These are phyloP conservation scores for Apocheima hispidaria DNA, from an alignment of 2,888 invertebrate genomes.

Conservation along the genomic window DNA sequence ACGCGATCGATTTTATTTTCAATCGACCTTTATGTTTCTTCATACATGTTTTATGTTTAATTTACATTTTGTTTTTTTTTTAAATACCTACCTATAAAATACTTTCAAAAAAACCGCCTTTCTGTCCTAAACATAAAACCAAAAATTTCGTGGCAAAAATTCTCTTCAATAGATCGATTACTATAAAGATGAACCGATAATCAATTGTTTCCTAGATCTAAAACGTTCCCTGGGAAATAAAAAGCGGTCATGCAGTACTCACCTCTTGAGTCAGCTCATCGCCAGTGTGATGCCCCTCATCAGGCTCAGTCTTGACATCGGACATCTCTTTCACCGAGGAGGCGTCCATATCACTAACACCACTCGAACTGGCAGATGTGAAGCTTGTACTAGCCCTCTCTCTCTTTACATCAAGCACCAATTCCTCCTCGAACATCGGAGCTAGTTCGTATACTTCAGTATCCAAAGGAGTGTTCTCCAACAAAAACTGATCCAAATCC, in stretches of 20 bases:
- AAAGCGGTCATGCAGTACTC: conserved; percentile 49
- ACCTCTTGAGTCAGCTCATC: conserved; percentile 85
- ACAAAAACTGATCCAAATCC: conserved; percentile 73
- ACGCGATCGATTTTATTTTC: conserved; percentile 15
- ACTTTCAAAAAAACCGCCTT: too few species aligned
- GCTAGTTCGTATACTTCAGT: conserved; percentile 71
- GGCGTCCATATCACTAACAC: conserved; percentile 80
- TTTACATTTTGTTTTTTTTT: neutral
- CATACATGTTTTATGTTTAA: neutral
- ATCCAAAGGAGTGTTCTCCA: conserved; percentile 79
- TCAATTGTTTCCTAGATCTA: too few species aligned
- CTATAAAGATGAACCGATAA: too few species aligned
- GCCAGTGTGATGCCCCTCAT: conserved; percentile 79
- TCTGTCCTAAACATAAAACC: too few species aligned
- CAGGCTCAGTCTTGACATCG: conserved; percentile 77
- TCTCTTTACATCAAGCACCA: conserved; percentile 75
- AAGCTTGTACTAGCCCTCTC: conserved; percentile 83
- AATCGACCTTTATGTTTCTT: neutral
- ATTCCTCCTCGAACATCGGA: conserved; percentile 77
- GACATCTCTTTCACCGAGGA: conserved; percentile 65
- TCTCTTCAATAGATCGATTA: too few species aligned
- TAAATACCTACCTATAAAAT: neutral
- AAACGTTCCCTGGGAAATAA: neutral
- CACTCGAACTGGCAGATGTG: conserved; percentile 80
- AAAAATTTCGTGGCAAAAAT: neutral